phyloP scores from a whole-genome alignment of 2,888 invertebrate genomes.

The Sthenelais limicola region DNA sequence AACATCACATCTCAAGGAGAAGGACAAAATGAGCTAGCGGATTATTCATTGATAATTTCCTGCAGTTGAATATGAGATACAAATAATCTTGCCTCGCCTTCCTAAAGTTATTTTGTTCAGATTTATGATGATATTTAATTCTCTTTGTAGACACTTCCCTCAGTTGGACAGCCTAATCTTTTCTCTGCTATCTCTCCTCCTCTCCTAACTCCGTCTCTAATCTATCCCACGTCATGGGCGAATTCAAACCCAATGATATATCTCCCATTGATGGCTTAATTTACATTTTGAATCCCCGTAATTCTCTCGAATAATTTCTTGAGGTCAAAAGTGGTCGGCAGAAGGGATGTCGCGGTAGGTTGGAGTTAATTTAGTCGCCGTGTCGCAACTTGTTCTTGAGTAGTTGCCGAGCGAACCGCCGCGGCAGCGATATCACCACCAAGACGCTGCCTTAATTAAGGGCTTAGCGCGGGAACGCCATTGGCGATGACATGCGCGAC shows the following conservation, averaged over 20 bases:
- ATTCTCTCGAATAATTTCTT: slow-evolving; percentile 33
- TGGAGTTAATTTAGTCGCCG: slow-evolving; percentile 29
- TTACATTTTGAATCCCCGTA: slow-evolving; percentile 38
- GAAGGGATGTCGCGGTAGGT: not conserved
- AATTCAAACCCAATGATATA: slow-evolving; percentile 34
- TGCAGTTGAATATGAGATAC: too few relatives aligned
- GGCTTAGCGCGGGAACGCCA: slow-evolving; percentile 32
- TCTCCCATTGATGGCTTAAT: slow-evolving; percentile 37
- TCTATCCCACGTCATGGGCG: slow-evolving; percentile 26
- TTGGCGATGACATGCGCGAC: slow-evolving; percentile 23
- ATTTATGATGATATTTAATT: slow-evolving; percentile 39
- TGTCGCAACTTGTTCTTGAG: slow-evolving; percentile 16
- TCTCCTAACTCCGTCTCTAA: slow-evolving; percentile 28
- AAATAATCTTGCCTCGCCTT: too few relatives aligned
- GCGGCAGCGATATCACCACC: slow-evolving; percentile 16
- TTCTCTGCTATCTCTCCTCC: too few relatives aligned
- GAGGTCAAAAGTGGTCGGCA: slow-evolving; percentile 34
- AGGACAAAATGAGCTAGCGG: too few relatives aligned
- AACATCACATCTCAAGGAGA: too few relatives aligned
- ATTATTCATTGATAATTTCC: too few relatives aligned
- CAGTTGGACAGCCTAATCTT: too few relatives aligned
- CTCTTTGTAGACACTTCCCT: too few relatives aligned
- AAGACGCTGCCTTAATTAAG: slow-evolving; percentile 24
- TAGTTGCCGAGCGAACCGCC: not conserved
- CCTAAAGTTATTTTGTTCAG: too few relatives aligned